These are phyloP conservation scores for Colletes gigas DNA, from an alignment of 1,140 invertebrate genomes.

Conservation along the genomic window DNA sequence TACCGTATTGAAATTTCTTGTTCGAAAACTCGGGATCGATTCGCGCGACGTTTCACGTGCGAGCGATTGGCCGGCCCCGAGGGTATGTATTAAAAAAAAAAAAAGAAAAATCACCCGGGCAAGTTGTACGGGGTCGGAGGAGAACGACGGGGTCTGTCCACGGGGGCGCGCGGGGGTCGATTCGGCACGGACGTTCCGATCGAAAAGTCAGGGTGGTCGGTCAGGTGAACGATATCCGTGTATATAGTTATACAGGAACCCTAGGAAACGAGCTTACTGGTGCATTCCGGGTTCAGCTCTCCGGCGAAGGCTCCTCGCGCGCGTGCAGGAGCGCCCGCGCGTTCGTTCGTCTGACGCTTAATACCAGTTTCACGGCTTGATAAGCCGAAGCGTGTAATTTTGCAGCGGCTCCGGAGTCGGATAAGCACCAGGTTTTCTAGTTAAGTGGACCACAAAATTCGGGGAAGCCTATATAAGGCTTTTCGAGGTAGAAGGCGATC, in stretches of 20 bases:
- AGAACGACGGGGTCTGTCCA: background rate
- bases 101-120: background rate
- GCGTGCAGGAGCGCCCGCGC: conserved; percentile 66
- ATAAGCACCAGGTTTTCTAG: conserved; percentile 78
- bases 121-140: background rate
- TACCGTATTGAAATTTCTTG: too few species aligned
- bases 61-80: too few species aligned
- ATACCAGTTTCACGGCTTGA: conserved; percentile 77
- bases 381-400: conserved; percentile 78
- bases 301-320: conserved; percentile 64
- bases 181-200: conserved; percentile 58
- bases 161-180: conserved; percentile 2
- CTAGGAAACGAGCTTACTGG: conserved; percentile 64
- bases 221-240: conserved; percentile 64
- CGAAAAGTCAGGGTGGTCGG: conserved; percentile 63
- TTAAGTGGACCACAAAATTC: conserved; percentile 79
- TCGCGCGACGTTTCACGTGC: too few species aligned
- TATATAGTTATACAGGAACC: conserved; percentile 62
- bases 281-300: conserved; percentile 61
- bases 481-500: conserved; percentile 70
- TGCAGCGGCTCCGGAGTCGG: conserved; percentile 70
- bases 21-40: too few species aligned
- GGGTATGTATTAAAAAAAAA: background rate
- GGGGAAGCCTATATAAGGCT: conserved; percentile 76
- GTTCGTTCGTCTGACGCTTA: conserved; percentile 72